Evolutionary conservation across 2,113 vertebrate species (phyloP), one percentile per base, ranked within the genome.

Genomic region (Prolemur simus): DNA sequence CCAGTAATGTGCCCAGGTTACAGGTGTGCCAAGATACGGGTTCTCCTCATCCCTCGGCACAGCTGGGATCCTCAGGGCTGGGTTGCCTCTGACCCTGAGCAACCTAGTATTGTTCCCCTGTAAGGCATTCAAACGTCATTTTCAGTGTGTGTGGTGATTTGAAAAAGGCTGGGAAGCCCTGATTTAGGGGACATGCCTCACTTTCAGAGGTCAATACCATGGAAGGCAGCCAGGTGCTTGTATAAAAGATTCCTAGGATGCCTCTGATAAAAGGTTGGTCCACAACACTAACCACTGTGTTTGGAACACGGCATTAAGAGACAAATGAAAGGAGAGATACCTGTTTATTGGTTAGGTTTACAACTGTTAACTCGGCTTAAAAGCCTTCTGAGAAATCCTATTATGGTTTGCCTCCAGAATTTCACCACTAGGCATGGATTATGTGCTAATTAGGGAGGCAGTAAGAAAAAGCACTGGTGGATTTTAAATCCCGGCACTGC

Each of bases 321-420:
- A 94, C 20, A 69, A 80, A 45, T 42, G 68, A 87, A 83, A 81
- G 68, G 69, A 87, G 45, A 91, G 68, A 84, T 32, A 80, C 34
- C 25, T 84, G n/a, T 56, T 64, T 80, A 80, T 39, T 77, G 34
- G 81, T 81, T 87, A 78, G 49, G 3, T 84, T 92, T 54, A 82
- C n/a, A 95, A 88, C 58, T 63, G 25, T 80, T 87, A 95, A 76
- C 49, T 83, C 14, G 58, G 69, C 47, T 90, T 89, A 76, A 93
- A 95, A 45, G 69, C 23, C 52, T 77, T 92, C 37, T 85, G 77
- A 94, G 91, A 94, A 92, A 92, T 20, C 14, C 49, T 78, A 96
- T 64, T 63, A 91, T 47, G 96, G 78, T 89, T 42, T 69, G 39
- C 18, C 14, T n/a, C 37, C 37, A 85, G 34, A 90, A 39, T 91